phyloP scores from a whole-genome alignment of 2,888 invertebrate species.

The Cetonia aurata region DNA sequence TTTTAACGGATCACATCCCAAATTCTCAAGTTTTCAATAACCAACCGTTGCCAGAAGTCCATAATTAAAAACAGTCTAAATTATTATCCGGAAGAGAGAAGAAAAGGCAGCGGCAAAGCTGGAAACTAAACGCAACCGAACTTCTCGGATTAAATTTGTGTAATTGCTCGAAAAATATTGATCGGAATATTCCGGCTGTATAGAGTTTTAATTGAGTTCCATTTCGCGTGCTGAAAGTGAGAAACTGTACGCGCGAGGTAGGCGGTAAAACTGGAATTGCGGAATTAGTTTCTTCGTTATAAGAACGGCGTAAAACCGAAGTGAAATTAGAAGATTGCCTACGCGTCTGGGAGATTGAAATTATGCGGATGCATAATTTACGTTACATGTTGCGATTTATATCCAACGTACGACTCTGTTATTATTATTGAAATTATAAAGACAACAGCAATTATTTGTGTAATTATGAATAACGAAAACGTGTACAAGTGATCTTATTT shows the following conservation, averaged over 20 bases:
- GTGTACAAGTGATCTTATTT: too few relatives aligned
- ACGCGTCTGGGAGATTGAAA: too few relatives aligned
- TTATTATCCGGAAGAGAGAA: conserved; percentile 16
- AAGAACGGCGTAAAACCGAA: background rate
- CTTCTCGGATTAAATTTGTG: conserved; percentile 39
- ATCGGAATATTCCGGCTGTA: conserved; percentile 21
- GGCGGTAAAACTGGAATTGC: conserved; percentile 17
- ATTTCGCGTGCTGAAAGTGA: conserved; percentile 28
- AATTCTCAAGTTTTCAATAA: conserved; percentile 12
- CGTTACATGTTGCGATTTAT: too few relatives aligned
- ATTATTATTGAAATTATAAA: too few relatives aligned
- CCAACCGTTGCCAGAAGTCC: background rate
- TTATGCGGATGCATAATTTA: too few relatives aligned
- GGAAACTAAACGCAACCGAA: conserved; percentile 29
- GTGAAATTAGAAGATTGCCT: too few relatives aligned
- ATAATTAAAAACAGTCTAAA: conserved; percentile 36
- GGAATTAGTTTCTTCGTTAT: conserved; percentile 18
- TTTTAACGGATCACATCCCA: background rate
- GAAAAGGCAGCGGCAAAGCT: background rate
- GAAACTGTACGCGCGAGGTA: conserved; percentile 7
- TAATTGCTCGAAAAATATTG: conserved; percentile 41
- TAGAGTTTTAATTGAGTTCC: conserved; percentile 38
- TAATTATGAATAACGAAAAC: too few relatives aligned
- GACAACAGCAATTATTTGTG: too few relatives aligned
- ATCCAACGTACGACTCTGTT: too few relatives aligned